Conservation (phyloP, 2,113 vertebrate species). For the Euleptes europaea region DNA sequence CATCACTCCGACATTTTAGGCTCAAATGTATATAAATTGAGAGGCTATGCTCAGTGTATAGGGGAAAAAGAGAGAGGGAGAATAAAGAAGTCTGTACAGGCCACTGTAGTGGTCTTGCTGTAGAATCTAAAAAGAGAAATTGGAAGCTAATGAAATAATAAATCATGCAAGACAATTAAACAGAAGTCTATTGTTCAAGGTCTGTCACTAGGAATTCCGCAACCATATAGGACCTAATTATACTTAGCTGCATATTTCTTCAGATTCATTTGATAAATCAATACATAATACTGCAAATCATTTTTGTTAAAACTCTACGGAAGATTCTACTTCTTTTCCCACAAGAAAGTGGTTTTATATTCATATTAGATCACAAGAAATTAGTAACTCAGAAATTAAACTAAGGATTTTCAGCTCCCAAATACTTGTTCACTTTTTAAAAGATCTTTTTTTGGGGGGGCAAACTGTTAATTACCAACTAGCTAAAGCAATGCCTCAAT, state of each 20-base stretch:
- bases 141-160: slow-evolving; percentile 71
- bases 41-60: not conserved
- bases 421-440: not conserved
- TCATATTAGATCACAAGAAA: slow-evolving; percentile 1
- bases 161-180: slow-evolving; percentile 14
- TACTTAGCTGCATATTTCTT: rapidly evolving
- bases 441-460: not conserved
- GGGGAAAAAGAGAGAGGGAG: slow-evolving; percentile 3
- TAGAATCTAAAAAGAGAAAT: slow-evolving; percentile 56
- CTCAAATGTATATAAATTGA: slow-evolving; percentile 16
- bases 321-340: not conserved
- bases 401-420: not conserved
- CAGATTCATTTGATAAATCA: slow-evolving; percentile 8
- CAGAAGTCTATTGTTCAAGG: not conserved
- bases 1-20: slow-evolving; percentile 47
- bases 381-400: slow-evolving; percentile 19
- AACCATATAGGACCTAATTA: not conserved
- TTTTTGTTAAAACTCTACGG: not conserved
- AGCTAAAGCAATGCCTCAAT: not conserved
- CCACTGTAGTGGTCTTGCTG: slow-evolving; percentile 46
- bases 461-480: not conserved
- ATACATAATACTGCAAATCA: not conserved
- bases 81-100: slow-evolving; percentile 29
- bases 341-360: not conserved
- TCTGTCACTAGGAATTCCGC: slow-evolving; percentile 20